Conservation (phyloP, 2,113 vertebrate genomes). For the Menura novaehollandiae region DNA sequence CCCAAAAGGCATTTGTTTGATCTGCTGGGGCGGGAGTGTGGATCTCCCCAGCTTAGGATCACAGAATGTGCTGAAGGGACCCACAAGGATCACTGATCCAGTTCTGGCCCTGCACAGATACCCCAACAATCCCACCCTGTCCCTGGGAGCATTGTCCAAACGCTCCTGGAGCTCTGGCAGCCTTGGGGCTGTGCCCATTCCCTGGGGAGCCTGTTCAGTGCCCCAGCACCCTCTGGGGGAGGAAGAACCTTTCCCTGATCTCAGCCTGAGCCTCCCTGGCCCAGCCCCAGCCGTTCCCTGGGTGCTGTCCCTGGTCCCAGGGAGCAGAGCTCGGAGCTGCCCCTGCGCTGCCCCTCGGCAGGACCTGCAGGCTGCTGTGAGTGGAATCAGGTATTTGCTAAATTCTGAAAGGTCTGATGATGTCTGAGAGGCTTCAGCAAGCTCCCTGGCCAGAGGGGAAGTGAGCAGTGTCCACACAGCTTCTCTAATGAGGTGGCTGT, state of each 20-base stretch:
- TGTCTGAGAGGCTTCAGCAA: not conserved
- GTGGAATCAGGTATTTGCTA: not conserved
- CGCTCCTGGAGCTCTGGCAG: not conserved
- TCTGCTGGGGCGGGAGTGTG: accelerated
- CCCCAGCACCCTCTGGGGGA: not conserved
- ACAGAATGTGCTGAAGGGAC: not conserved
- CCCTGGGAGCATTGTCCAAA: not conserved
- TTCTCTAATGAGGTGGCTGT: not conserved
- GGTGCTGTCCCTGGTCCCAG: not conserved
- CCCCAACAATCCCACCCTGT: not conserved
- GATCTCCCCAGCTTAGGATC: not conserved
- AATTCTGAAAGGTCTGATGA: not conserved
- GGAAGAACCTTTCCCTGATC: not conserved
- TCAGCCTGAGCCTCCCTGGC: not conserved
- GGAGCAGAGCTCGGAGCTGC: not conserved
- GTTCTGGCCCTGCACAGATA: not conserved
- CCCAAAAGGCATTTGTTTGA: not conserved
- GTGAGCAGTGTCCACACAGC: not conserved
- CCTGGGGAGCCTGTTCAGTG: not conserved
- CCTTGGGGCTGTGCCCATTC: not conserved
- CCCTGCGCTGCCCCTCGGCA: accelerated
- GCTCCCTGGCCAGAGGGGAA: not conserved
- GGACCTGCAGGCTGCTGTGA: not conserved
- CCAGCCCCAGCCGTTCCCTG: not conserved
- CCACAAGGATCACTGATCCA: not conserved